Percentiles rank a stretch among this genome's conserved stretches.
Evolutionary conservation across 2,113 vertebrate genomes (phyloP).

Genomic region (Macquaria ambigua): DNA sequence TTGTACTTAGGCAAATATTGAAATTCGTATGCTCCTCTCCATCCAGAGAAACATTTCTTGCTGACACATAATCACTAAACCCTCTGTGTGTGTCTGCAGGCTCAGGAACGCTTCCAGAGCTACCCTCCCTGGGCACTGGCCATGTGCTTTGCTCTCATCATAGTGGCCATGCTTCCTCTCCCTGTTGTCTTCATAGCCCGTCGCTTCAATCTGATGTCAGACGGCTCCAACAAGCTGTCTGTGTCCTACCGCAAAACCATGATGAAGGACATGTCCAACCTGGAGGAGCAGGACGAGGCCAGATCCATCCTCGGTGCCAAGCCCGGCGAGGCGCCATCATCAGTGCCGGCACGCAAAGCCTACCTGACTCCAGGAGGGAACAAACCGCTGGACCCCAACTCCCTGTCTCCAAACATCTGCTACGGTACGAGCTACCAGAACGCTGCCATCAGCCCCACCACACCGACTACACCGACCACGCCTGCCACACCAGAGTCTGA

Average conservation of each 20-base stretch:
- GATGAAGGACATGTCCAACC: constrained; percentile 98
- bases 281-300: constrained; percentile 95
- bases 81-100: constrained; percentile 81
- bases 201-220: constrained; percentile 93
- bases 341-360: constrained; percentile 87
- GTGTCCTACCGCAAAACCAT: constrained; percentile 97
- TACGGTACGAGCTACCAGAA: constrained; percentile 92
- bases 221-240: constrained; percentile 95
- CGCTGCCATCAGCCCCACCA: constrained; percentile 83
- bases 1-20: neutral
- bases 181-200: constrained; percentile 92
- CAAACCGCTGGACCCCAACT: constrained; percentile 75
- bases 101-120: constrained; percentile 92
- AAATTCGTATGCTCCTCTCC: neutral
- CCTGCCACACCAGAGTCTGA: constrained; percentile 91
- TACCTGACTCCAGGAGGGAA: constrained; percentile 90
- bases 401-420: constrained; percentile 85
- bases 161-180: constrained; percentile 92
- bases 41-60: neutral
- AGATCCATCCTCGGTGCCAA: constrained; percentile 94
- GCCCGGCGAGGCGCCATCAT: constrained; percentile 88
- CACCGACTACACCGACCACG: constrained; percentile 68
- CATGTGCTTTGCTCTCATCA: constrained; percentile 92
- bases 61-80: neutral
- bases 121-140: constrained; percentile 95